Base-by-base conservation (phyloP, 2,888 invertebrate species). In the Beris morrisii region DNA sequence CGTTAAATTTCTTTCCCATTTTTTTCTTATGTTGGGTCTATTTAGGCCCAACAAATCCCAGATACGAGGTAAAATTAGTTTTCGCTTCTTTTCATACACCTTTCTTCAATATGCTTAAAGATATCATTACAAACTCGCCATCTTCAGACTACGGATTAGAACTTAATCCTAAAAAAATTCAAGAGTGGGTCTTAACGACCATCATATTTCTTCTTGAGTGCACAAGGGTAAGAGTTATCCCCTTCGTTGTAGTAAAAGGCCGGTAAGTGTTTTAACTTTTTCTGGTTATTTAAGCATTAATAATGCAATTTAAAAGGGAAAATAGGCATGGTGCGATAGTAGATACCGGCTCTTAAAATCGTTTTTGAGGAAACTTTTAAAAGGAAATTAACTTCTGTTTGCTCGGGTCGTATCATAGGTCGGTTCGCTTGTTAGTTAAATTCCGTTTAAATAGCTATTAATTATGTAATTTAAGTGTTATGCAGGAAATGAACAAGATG, bases 231-330 rank as follows among this genome's bases (percentile, higher is more conserved):
- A 30, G 22, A 7, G 45, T 9, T 38, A 38, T 38, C 9, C 38
- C 38, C 7, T 1, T 38, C 38, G 7, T 9, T 9, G 38, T 38
- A 38, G 38, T 9, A 38, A 38, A 38, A 38, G 2, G 38, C 31
- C 12, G 46, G n/a, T 58, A 58, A 58, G 28, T 58, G 58, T 38
- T 46, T 56, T 56, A 56, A 43, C 56, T 56, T 56, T 56, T 56
- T 28, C 44, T 15, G 38, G 56, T 56, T 43, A 15, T 13, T 28
- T 43, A 56, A 56, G 43, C 56, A 56, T 56, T 38, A 56, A 56
- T 56, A 56, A 56, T 56, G 56, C 38, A 56, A 43, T 56, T 56
- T 56, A 56, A 15, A 56, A 56, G 56, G 15, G 43, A 56, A 43
- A 38, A 38, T 13, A 12, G 56, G 44, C 9, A 38, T 38, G 38